Base-by-base conservation (phyloP, 1,140 invertebrate species). In the Drosophila watanabei region DNA sequence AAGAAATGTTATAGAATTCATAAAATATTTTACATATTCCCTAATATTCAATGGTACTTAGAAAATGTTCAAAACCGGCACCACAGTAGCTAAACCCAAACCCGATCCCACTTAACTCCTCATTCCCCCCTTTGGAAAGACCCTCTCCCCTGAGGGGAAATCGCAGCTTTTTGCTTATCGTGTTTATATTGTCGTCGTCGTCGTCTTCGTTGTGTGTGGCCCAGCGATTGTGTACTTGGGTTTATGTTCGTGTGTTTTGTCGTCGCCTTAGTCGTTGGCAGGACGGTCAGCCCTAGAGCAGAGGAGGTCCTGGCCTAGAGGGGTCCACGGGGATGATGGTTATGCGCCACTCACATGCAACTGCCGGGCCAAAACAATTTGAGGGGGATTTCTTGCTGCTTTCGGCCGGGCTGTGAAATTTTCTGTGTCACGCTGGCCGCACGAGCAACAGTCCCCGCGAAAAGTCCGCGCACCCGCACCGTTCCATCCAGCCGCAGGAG, bases 381-480 rank as follows among this genome's bases (percentile, higher is more conserved):
- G 59, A 60, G 51, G 57, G 46, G 52, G 39, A 48, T 48, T 71
- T 71, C 18, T 59, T 13, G 49, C 58, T 73, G 63, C 63, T 72
- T 66, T 58, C 35, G 70, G 35, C 54, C 30, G 59, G 54, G 56
- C 57, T 60, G 51, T 62, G 57, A 90, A 79, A 90, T 76, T 58
- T 71, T 82, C 69, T 75, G 86, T 89, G 86, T 89, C 82, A 90
- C 79, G 86, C 81, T 79, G 79, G 56, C 63, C 56, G 65, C 69
- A 63, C 61, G 73, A 61, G 68, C 82, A 68, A 80, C 59, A 71
- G 62, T 70, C 54, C 46, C 52, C 56, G 46, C 71, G 13, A 61
- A 52, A 52, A 61, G 68, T 73, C 39, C 10, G 24, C 68, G 11
- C 69, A 24, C 68, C 68, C 66, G 33, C 52, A 37, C 33, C 51